Percentiles rank a stretch among this genome's conserved stretches.
Conservation (phyloP, 2,888 invertebrate genomes). For the Nipponacmea schrenckii region DNA sequence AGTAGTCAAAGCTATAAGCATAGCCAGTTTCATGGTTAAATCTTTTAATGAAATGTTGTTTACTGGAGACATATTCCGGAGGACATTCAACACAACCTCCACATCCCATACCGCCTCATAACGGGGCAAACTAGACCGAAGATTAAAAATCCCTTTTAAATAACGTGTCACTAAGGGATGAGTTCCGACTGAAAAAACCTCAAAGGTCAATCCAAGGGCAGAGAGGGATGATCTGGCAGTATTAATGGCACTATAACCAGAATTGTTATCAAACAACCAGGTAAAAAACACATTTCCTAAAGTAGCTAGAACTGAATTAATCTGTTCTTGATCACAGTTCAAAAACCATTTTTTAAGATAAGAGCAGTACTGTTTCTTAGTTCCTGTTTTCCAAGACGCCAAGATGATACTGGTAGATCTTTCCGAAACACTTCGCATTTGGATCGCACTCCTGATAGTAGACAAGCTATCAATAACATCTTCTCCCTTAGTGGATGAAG, state of each 20-base stretch:
- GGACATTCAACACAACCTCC: neutral
- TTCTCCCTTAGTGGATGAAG: neutral
- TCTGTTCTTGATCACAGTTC: constrained; percentile 4
- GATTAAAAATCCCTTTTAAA: constrained; percentile 11
- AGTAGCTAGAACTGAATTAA: constrained; percentile 8
- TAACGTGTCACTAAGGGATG: constrained; percentile 10
- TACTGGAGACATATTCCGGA: neutral
- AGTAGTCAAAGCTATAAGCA: neutral
- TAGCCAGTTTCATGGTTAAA: neutral
- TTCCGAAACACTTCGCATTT: constrained; percentile 2
- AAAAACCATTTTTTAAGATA: neutral
- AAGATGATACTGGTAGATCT: constrained; percentile 5
- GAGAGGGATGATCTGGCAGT: constrained; percentile 12
- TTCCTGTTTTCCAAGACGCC: neutral
- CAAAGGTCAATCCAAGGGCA: neutral
- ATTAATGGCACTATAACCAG: constrained; percentile 12
- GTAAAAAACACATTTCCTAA: neutral
- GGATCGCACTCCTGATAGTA: neutral
- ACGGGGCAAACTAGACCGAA: neutral
- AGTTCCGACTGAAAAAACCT: neutral
- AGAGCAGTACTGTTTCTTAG: neutral
- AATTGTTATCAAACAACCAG: neutral
- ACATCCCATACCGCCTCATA: neutral
- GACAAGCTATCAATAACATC: neutral
- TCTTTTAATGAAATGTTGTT: neutral